These are phyloP conservation scores for Aphaenogaster floridana DNA, from an alignment of 1,140 invertebrate genomes.

Conservation along the genomic window DNA sequence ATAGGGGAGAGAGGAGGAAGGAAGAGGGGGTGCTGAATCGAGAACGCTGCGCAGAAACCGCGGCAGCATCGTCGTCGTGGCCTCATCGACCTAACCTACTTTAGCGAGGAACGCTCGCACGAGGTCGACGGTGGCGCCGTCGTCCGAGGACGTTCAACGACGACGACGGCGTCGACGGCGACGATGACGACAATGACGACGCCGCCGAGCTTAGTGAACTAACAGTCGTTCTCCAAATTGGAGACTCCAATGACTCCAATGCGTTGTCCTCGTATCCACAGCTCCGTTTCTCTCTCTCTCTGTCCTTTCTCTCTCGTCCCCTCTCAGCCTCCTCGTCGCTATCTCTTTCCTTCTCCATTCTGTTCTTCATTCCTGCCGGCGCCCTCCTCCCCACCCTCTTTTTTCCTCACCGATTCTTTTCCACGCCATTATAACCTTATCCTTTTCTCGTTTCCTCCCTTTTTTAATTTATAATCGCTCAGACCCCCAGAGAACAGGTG, in stretches of 20 bases:
- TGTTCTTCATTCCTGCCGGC: neutral
- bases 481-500: slow-evolving; percentile 18
- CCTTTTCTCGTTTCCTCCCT: slow-evolving; percentile 29
- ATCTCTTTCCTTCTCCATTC: neutral
- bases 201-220: slow-evolving; percentile 66
- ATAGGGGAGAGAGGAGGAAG: neutral
- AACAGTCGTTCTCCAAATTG: slow-evolving; percentile 67
- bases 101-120: slow-evolving; percentile 76
- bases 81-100: slow-evolving; percentile 85
- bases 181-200: slow-evolving; percentile 45
- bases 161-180: neutral
- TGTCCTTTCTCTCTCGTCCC: neutral
- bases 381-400: neutral
- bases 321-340: neutral
- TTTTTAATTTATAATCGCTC: slow-evolving; percentile 44
- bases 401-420: slow-evolving; percentile 27
- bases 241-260: slow-evolving; percentile 31
- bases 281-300: neutral
- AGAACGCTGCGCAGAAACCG: slow-evolving; percentile 82
- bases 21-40: slow-evolving; percentile 68
- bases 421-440: slow-evolving; percentile 38
- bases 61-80: slow-evolving; percentile 78
- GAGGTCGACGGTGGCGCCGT: slow-evolving; percentile 74
- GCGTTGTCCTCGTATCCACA: slow-evolving; percentile 58
- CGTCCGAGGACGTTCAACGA: slow-evolving; percentile 71